Evolutionary conservation across 1,140 invertebrate species (phyloP), one percentile per base, ranked within the genome.

Genomic region (Hylyphantes graminicola): DNA sequence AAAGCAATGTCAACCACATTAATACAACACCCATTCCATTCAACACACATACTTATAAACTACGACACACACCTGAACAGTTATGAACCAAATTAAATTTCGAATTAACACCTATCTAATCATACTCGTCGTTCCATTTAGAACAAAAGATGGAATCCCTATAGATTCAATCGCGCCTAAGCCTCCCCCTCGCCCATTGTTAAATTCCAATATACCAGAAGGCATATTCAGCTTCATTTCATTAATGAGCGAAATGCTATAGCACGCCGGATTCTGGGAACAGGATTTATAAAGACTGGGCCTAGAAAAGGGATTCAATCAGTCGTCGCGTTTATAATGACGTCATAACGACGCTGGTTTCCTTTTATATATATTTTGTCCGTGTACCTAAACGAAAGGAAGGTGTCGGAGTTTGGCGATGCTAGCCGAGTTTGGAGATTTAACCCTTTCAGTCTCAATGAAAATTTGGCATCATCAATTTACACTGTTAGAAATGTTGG

Each of bases 241-340:
- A 81, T 81, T 81, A 81, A 81, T 81, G 79, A 81, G 68, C 54
- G 79, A n/a, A 72, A 80, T 70, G 50, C 51, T 65, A 76, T 50
- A 64, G 64, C 21, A 35, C 35, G 77, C 48, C 65, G 77, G 61
- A 59, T 80, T 80, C 77, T 80, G 67, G 57, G 54, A 67, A 68
- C 65, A 59, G 77, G 77, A 70, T 80, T 80, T 80, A 80, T 80
- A 80, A 68, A 70, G 77, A 80, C 67, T 35, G 15, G 50, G 55
- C n/a, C 53, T 21, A 11, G 57, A 64, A 51, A 78, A 67, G n/a
- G 55, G 65, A 81, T 81, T 81, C 73, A 81, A 81, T 81, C 79
- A 81, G 79, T 81, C 79, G 79, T 81, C 79, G 79, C 68, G 68
- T 81, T 81, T 81, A 81, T 81, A 81, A 81, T 81, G 79, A 81